These are phyloP conservation scores for Neodiprion virginianus DNA, from an alignment of 1,140 invertebrate genomes.

Conservation along the genomic window DNA sequence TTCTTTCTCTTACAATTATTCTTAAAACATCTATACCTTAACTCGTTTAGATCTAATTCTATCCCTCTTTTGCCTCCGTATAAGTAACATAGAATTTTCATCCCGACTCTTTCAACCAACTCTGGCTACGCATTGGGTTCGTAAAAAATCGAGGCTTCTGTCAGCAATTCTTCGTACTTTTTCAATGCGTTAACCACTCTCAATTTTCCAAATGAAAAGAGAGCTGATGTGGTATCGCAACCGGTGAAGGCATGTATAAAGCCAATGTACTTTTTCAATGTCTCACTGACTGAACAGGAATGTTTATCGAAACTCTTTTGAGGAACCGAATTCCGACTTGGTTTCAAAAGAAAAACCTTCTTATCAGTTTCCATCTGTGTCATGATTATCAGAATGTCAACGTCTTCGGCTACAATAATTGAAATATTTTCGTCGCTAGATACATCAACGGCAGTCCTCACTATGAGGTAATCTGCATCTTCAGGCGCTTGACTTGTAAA, in stretches of 20 bases:
- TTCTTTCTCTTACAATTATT: not conserved
- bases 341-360: constrained; percentile 19
- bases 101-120: constrained; percentile 11
- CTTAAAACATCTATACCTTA: not conserved
- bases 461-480: constrained; percentile 20
- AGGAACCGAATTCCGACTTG: not conserved
- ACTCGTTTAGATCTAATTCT: not conserved
- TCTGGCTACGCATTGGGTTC: not conserved
- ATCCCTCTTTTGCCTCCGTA: not conserved
- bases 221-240: constrained; percentile 24
- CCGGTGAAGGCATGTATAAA: constrained; percentile 29
- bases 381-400: constrained; percentile 35
- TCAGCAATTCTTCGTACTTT: constrained; percentile 3
- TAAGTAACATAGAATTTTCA: not conserved
- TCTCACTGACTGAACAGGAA: not conserved
- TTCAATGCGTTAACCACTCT: constrained; percentile 15
- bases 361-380: not conserved
- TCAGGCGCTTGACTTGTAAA: constrained; percentile 10
- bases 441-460: constrained; percentile 20
- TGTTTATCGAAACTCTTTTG: constrained; percentile 15
- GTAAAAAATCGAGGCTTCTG: constrained; percentile 3
- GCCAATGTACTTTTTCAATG: constrained; percentile 25
- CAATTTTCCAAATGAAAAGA: constrained; percentile 25
- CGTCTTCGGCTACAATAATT: constrained; percentile 26
- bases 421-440: not conserved